phyloP scores from a whole-genome alignment of 2,888 invertebrate genomes.

The Seira musarum region DNA sequence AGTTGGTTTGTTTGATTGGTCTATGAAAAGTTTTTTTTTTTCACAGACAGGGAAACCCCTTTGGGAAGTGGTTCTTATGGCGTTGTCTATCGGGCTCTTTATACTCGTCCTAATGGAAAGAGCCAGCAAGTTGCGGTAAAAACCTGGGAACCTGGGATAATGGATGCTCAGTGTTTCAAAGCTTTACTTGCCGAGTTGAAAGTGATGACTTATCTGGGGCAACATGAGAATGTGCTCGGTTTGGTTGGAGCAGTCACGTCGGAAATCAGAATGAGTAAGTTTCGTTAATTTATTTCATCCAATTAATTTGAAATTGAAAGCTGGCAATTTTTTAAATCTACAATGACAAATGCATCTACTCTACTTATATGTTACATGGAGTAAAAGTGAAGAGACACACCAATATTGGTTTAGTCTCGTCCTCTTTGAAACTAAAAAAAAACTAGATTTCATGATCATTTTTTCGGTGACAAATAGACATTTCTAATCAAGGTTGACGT shows the following conservation, averaged over 20 bases:
- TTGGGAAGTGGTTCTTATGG: constrained; percentile 52
- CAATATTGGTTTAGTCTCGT: no score
- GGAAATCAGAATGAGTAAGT: constrained; percentile 43
- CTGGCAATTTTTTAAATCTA: not conserved
- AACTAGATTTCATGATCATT: no score
- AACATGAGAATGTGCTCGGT: constrained; percentile 48
- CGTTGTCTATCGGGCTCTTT: constrained; percentile 41
- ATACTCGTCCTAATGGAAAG: not conserved
- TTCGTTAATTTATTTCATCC: not conserved
- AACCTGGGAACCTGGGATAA: constrained; percentile 35
- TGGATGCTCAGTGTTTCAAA: constrained; percentile 51
- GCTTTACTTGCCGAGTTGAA: constrained; percentile 56
- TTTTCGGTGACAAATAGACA: constrained; percentile 64
- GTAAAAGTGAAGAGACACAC: no score
- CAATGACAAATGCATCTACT: no score
- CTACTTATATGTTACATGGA: no score
- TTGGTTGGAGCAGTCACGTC: constrained; percentile 54
- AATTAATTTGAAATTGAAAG: not conserved
- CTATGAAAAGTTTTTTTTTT: not conserved
- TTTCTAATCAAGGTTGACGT: constrained; percentile 90
- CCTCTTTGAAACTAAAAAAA: no score
- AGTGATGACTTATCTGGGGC: constrained; percentile 54
- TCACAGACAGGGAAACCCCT: constrained; percentile 17
- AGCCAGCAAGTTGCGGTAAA: constrained; percentile 43
- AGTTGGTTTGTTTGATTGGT: not conserved